Percentiles rank a stretch among this genome's conserved stretches.
phyloP scores from a whole-genome alignment of 2,113 vertebrate species.

The Muntiacus reevesi region DNA sequence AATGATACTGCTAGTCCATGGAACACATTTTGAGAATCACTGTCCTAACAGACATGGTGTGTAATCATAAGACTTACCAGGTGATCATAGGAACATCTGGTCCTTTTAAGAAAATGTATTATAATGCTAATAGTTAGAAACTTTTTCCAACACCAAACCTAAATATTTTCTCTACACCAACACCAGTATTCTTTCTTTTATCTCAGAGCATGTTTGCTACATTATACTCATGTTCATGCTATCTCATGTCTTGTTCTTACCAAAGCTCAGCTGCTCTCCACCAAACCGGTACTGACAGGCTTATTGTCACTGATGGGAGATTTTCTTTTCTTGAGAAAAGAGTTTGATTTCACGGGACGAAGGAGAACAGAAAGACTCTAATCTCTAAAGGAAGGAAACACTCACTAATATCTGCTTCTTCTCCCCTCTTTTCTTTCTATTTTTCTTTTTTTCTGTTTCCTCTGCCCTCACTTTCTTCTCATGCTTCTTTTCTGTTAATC shows the following conservation, averaged over 20 bases:
- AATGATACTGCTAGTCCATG: not conserved
- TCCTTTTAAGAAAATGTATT: not conserved
- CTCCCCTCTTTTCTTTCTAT: not conserved
- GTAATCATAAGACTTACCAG: not conserved
- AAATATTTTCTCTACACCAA: not conserved
- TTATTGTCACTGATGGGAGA: not conserved
- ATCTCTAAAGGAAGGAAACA: not conserved
- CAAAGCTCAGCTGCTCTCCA: not conserved
- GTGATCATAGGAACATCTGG: not conserved
- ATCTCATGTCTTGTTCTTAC: not conserved
- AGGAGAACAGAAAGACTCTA: not conserved
- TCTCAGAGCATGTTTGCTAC: not conserved
- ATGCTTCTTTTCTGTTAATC: not conserved
- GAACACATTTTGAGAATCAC: not conserved
- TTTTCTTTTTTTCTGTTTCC: not conserved
- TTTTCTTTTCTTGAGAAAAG: not conserved
- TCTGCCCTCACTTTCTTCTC: too few relatives aligned
- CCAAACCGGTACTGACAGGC: not conserved
- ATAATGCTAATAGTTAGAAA: not conserved
- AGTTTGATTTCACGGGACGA: not conserved
- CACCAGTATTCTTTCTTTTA: not conserved
- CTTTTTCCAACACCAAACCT: not conserved
- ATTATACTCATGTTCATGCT: accelerated
- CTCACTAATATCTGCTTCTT: not conserved
- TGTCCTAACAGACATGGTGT: accelerated